Percentiles rank a stretch among this genome's conserved stretches.
phyloP scores from a whole-genome alignment of 2,113 vertebrate species.

The Platysteira castanea region DNA sequence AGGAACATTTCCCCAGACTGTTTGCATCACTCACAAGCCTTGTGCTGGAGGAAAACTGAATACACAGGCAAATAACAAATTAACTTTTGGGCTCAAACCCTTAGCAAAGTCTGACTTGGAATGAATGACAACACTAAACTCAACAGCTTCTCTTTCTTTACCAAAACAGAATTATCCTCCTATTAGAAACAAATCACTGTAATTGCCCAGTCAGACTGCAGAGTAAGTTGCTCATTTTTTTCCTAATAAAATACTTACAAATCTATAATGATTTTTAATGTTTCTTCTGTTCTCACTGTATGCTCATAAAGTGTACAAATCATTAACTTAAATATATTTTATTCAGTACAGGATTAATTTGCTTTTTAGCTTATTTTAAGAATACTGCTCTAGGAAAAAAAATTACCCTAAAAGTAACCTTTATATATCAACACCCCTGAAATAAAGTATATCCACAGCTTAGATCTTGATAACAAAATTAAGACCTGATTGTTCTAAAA shows the following conservation, averaged over 20 bases:
- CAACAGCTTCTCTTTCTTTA: not conserved
- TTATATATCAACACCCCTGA: not conserved
- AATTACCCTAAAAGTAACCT: not conserved
- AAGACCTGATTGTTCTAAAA: not conserved
- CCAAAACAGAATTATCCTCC: not conserved
- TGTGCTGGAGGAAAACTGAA: not conserved
- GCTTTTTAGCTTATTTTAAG: not conserved
- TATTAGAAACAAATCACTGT: conserved; percentile 17
- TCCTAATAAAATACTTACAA: not conserved
- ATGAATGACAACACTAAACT: not conserved
- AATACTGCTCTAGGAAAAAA: not conserved
- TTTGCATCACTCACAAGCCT: not conserved
- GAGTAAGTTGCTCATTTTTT: not conserved
- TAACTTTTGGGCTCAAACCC: not conserved
- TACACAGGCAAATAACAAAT: not conserved
- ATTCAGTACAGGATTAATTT: not conserved
- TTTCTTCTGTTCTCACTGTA: not conserved
- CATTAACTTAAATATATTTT: not conserved
- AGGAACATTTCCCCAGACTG: not conserved
- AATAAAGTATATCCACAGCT: not conserved
- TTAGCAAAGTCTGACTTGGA: not conserved
- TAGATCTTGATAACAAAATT: not conserved
- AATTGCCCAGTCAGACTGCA: not conserved
- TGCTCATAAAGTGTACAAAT: not conserved
- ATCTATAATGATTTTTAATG: not conserved